Evolutionary conservation across 1,140 invertebrate genomes (phyloP).

Genomic region (Pomacea maculata): DNA sequence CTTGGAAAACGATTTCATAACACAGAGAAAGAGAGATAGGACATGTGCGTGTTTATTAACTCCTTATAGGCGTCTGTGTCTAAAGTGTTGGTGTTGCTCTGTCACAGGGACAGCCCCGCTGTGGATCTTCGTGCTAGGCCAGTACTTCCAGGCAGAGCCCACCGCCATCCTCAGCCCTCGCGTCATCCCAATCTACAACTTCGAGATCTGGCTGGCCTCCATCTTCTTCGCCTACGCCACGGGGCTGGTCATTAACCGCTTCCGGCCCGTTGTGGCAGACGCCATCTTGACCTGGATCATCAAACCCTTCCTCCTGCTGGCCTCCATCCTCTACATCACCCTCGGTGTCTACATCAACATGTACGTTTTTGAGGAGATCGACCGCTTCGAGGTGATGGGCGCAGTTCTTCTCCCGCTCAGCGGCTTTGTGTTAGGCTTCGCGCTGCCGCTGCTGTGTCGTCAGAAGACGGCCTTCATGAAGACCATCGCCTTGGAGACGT

Average conservation of each 20-base stretch:
- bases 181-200: slow-evolving; percentile 56
- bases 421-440: slow-evolving; percentile 49
- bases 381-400: slow-evolving; percentile 46
- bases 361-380: slow-evolving; percentile 59
- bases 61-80: neutral
- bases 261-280: slow-evolving; percentile 52
- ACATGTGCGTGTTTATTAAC: slow-evolving; percentile 4
- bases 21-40: neutral
- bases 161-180: slow-evolving; percentile 32
- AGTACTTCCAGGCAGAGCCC: slow-evolving; percentile 50
- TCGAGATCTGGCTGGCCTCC: slow-evolving; percentile 60
- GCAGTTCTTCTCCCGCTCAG: slow-evolving; percentile 53
- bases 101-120: slow-evolving; percentile 57
- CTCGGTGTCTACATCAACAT: slow-evolving; percentile 64
- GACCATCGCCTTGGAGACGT: slow-evolving; percentile 58
- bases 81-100: neutral
- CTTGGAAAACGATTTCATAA: too few species aligned
- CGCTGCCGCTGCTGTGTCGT: slow-evolving; percentile 46
- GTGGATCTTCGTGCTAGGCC: slow-evolving; percentile 61
- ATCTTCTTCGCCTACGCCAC: slow-evolving; percentile 54
- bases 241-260: slow-evolving; percentile 53
- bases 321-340: slow-evolving; percentile 61
- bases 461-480: slow-evolving; percentile 50
- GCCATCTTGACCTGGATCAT: slow-evolving; percentile 59
- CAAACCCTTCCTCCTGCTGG: slow-evolving; percentile 59